These are phyloP conservation scores for Pseudois nayaur DNA, from an alignment of 2,113 vertebrate species.

Conservation along the genomic window DNA sequence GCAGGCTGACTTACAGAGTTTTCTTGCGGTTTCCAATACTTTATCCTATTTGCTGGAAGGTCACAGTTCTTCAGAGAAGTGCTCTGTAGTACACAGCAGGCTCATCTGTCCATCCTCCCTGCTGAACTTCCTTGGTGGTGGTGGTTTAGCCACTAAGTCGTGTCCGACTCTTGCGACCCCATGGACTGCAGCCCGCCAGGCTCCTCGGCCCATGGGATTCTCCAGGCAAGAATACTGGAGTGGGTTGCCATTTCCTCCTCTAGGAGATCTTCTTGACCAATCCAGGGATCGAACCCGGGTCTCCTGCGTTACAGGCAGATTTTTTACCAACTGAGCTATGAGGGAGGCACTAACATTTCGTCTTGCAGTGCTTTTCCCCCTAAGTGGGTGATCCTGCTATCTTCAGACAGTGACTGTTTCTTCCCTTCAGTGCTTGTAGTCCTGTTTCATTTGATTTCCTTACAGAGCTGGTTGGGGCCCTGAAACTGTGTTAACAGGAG, in stretches of 20 bases:
- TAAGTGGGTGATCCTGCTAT: not conserved
- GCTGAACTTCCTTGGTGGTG: not conserved
- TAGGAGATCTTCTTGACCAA: not conserved
- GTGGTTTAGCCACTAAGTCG: not conserved
- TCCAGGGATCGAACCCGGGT: not conserved
- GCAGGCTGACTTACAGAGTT: not conserved
- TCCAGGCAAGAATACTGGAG: not conserved
- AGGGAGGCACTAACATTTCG: not conserved
- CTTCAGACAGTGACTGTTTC: not conserved
- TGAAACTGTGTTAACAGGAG: not conserved
- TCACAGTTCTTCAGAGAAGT: not conserved
- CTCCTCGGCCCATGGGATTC: not conserved
- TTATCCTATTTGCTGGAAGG: not conserved
- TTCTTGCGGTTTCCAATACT: accelerated
- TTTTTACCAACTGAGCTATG: not conserved
- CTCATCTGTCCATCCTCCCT: not conserved
- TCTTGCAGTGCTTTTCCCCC: not conserved
- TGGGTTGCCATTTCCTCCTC: not conserved
- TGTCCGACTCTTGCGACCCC: not conserved
- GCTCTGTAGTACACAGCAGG: not conserved
- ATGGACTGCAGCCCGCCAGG: not conserved
- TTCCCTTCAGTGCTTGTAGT: not conserved
- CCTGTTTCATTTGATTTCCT: not conserved
- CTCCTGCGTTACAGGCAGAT: not conserved
- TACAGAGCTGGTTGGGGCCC: not conserved